Evolutionary conservation across 2,888 invertebrate species (phyloP).

Genomic region (Cactoblastis cactorum): DNA sequence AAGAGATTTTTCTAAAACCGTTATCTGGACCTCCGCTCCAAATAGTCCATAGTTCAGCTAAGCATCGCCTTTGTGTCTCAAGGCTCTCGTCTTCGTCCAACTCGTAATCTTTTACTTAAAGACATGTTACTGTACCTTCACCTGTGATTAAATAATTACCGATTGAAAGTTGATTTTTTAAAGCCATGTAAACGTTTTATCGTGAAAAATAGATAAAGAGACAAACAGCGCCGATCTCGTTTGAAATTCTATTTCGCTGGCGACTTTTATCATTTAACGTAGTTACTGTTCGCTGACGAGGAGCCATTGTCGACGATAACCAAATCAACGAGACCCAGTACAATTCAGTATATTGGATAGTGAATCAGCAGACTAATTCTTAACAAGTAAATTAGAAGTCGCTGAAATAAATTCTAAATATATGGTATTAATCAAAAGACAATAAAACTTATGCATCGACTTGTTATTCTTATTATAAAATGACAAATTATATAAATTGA

Average conservation of each 20-base stretch:
- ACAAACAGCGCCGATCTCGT: constrained; percentile 29
- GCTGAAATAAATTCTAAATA: too few relatives aligned
- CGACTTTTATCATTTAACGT: constrained; percentile 46
- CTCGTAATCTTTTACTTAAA: too few relatives aligned
- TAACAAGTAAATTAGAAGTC: constrained; percentile 7
- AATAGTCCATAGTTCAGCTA: too few relatives aligned
- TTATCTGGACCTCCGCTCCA: too few relatives aligned
- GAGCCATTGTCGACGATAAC: constrained; percentile 43
- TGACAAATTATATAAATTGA: too few relatives aligned
- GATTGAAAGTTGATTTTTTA: background rate
- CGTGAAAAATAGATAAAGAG: constrained; percentile 11
- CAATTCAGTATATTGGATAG: constrained; percentile 25
- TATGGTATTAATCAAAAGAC: too few relatives aligned
- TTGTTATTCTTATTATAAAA: too few relatives aligned
- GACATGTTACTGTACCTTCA: background rate
- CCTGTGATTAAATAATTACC: background rate
- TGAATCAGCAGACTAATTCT: constrained; percentile 23
- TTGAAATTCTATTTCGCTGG: constrained; percentile 42
- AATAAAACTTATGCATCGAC: too few relatives aligned
- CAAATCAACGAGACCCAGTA: constrained; percentile 28
- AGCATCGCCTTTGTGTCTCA: too few relatives aligned
- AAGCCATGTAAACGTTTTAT: background rate
- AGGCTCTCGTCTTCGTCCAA: too few relatives aligned
- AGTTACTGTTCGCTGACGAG: constrained; percentile 40
- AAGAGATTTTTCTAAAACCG: too few relatives aligned